Percentiles rank a stretch among this genome's conserved stretches.
These are phyloP conservation scores for Coenonympha glycerion DNA, from an alignment of 2,888 invertebrate species.

Conservation along the genomic window DNA sequence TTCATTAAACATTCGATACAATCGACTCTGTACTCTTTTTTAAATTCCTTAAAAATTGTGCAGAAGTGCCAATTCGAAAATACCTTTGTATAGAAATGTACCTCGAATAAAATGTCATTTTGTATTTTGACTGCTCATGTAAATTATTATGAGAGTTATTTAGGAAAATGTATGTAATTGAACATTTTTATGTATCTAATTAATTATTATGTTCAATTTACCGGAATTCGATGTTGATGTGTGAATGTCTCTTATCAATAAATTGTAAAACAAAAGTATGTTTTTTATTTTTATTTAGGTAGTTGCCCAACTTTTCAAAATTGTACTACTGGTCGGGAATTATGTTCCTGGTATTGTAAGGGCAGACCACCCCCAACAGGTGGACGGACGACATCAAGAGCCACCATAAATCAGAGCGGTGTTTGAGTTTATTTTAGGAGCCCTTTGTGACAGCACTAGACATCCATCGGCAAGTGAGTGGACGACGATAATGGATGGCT, in stretches of 20 bases:
- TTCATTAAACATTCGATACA: slow-evolving; percentile 7
- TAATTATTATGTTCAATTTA: slow-evolving; percentile 28
- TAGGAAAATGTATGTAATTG: slow-evolving; percentile 22
- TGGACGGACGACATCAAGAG: no score
- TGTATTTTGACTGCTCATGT: slow-evolving; percentile 20
- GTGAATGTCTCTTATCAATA: slow-evolving; percentile 77
- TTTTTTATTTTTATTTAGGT: slow-evolving; percentile 16
- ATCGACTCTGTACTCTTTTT: slow-evolving; percentile 9
- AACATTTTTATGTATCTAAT: slow-evolving; percentile 25
- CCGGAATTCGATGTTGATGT: slow-evolving; percentile 62
- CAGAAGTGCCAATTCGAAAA: slow-evolving; percentile 29
- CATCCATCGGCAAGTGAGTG: no score
- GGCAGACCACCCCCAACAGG: no score
- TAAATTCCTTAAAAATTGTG: slow-evolving; percentile 13
- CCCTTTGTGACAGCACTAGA: no score
- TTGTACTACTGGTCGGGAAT: no score
- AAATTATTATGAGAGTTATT: slow-evolving; percentile 15
- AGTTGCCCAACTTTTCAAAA: no score
- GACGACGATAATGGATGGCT: no score
- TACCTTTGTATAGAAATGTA: slow-evolving; percentile 10
- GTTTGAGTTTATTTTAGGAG: no score
- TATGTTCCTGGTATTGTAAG: no score
- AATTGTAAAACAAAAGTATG: slow-evolving; percentile 51
- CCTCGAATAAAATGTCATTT: slow-evolving; percentile 14
- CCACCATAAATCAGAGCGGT: no score